Percentiles rank a stretch among this genome's conserved stretches.
These are phyloP conservation scores for Epinotia brunnichana DNA, from an alignment of 2,888 invertebrate species.

Conservation along the genomic window DNA sequence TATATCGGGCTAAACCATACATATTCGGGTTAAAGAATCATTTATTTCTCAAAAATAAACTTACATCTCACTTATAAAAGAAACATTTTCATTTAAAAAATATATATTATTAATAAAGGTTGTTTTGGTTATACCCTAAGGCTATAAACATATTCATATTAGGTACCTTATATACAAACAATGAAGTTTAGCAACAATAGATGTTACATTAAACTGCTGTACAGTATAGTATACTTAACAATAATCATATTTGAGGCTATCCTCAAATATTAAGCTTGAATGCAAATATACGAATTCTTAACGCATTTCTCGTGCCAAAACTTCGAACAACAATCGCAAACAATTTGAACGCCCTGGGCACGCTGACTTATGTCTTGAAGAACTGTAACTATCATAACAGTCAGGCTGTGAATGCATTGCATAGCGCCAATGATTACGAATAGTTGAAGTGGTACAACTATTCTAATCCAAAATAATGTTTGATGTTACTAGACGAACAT, in stretches of 20 bases:
- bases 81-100: no score
- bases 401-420: conserved; percentile 56
- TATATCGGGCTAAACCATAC: no score
- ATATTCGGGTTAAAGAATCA: no score
- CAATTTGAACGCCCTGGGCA: conserved; percentile 64
- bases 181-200: no score
- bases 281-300: conserved; percentile 16
- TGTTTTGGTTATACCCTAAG: no score
- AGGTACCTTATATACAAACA: no score
- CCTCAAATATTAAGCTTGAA: not conserved
- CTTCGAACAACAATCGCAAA: conserved; percentile 59
- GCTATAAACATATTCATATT: no score
- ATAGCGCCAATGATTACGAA: not conserved
- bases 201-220: not conserved
- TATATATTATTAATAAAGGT: no score
- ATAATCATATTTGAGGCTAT: no score
- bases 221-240: no score
- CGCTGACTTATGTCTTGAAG: conserved; percentile 64
- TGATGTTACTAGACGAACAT: not conserved
- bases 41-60: no score
- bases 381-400: conserved; percentile 72
- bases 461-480: not conserved
- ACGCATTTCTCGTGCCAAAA: conserved; percentile 51
- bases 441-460: not conserved
- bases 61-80: no score